A percentile compares a stretch with the other conserved stretches of the same genome.
These are phyloP conservation scores for Trichacis sp. DNA, from an alignment of 2,888 invertebrate species.

Conservation along the genomic window DNA sequence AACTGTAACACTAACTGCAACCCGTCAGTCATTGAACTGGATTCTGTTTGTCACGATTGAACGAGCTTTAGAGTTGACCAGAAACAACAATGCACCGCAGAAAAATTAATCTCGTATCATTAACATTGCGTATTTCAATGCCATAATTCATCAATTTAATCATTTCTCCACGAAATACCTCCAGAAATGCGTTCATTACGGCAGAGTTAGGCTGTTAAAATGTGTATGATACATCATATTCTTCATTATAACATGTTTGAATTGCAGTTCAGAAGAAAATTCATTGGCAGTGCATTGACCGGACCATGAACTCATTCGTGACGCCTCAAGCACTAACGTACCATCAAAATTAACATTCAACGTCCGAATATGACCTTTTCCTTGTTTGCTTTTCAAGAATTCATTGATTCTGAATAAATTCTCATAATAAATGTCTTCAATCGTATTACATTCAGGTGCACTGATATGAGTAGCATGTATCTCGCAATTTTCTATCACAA, in stretches of 20 bases:
- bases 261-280: conserved; percentile 28
- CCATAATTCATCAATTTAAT: conserved; percentile 20
- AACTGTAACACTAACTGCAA: no score
- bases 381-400: no score
- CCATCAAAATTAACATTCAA: conserved; percentile 37
- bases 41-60: no score
- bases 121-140: conserved; percentile 15
- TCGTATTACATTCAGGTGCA: no score
- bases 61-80: no score
- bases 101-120: no score
- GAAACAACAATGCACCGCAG: no score
- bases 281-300: conserved; percentile 31
- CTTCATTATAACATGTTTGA: conserved; percentile 23
- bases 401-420: no score
- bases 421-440: no score
- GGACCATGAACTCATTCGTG: conserved; percentile 29
- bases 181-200: conserved; percentile 36
- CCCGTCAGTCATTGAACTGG: no score
- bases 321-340: conserved; percentile 18
- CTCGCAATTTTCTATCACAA: no score
- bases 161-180: conserved; percentile 12
- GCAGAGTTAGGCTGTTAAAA: conserved; percentile 22
- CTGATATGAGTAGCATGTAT: no score
- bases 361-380: conserved; percentile 16
- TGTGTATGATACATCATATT: conserved; percentile 32